Conservation (phyloP, 2,797 vertebrate genomes). For the Spheniscus humboldti region DNA sequence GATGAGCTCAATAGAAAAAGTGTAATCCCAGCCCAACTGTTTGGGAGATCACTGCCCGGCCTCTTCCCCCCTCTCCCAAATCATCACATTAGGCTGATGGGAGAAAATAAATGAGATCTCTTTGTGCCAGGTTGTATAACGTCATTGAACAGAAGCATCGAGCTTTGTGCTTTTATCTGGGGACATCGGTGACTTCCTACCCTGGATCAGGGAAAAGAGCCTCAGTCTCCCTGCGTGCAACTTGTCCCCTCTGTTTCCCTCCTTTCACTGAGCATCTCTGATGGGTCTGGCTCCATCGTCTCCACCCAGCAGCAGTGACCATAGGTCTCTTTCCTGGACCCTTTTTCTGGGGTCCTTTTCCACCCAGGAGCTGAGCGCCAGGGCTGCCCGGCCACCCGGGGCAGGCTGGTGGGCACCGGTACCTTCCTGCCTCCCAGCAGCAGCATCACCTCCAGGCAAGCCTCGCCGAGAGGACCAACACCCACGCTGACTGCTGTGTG, state of each 20-base stretch:
- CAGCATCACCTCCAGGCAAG: not conserved
- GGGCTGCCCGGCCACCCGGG: not conserved
- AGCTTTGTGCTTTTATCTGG: constrained; percentile 14
- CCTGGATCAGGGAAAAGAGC: not conserved
- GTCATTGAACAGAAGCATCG: constrained; percentile 13
- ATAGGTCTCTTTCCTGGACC: not conserved
- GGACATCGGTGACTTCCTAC: not conserved
- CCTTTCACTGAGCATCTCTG: not conserved
- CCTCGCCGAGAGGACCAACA: not conserved
- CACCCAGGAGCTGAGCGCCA: not conserved
- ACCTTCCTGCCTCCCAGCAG: not conserved
- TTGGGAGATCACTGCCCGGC: constrained; percentile 48
- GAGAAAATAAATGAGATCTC: constrained; percentile 61
- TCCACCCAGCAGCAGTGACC: not conserved
- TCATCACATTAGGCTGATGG: constrained; percentile 72
- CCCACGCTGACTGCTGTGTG: accelerated
- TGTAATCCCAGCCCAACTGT: constrained; percentile 72
- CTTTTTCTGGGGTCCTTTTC: not conserved
- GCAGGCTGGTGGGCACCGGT: not conserved
- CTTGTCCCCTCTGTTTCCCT: not conserved
- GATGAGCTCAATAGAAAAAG: constrained; percentile 67
- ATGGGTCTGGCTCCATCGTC: not conserved
- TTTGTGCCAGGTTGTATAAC: constrained; percentile 52
- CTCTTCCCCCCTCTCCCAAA: constrained; percentile 40
- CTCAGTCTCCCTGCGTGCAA: not conserved